Percentiles rank a stretch among this genome's conserved stretches.
phyloP scores from a whole-genome alignment of 2,113 vertebrate species.

The Chamaea fasciata region DNA sequence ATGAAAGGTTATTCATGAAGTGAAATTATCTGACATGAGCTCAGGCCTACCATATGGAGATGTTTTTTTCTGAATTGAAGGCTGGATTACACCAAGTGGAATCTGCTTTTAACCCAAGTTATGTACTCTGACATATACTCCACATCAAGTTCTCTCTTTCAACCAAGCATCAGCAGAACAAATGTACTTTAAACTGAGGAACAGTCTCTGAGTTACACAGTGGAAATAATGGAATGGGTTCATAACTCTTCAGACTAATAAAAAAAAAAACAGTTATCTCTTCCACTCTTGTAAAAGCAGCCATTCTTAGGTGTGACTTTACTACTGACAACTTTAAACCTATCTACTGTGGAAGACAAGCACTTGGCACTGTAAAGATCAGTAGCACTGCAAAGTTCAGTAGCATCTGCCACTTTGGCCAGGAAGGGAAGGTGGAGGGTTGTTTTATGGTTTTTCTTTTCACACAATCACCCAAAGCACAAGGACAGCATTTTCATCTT shows the following conservation, averaged over 20 bases:
- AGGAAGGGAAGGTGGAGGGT: neutral
- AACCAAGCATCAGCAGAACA: neutral
- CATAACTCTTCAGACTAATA: neutral
- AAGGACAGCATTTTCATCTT: neutral
- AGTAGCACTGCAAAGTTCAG: neutral
- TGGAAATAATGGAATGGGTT: neutral
- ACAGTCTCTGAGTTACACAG: neutral
- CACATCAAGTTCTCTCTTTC: neutral
- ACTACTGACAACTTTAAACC: neutral
- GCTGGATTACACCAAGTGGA: neutral
- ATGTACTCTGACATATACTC: neutral
- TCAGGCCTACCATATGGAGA: fast-evolving
- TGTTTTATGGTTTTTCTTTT: neutral
- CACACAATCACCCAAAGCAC: neutral
- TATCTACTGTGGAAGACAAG: neutral
- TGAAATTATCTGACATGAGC: neutral
- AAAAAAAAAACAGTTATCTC: neutral
- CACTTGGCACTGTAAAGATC: neutral
- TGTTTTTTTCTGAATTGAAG: neutral
- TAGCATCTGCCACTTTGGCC: neutral
- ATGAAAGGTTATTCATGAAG: neutral
- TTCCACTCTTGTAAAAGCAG: neutral
- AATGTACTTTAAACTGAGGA: neutral
- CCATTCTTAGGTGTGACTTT: neutral
- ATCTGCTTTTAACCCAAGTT: neutral